These are phyloP conservation scores for Crocallis elinguaria DNA, from an alignment of 2,888 invertebrate genomes.

Conservation along the genomic window DNA sequence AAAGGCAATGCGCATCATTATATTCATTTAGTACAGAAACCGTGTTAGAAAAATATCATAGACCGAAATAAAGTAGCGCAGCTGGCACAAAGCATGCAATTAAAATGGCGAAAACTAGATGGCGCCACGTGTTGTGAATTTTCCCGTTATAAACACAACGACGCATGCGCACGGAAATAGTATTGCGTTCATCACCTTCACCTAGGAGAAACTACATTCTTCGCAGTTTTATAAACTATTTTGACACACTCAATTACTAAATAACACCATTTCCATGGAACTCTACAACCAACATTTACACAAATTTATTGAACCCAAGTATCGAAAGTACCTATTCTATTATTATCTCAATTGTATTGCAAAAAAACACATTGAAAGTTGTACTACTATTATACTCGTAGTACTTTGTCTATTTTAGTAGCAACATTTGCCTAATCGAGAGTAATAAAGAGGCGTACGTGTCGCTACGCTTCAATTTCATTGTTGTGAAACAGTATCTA, in stretches of 20 bases:
- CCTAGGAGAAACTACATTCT: conserved; percentile 69
- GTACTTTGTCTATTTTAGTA: background rate
- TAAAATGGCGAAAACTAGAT: conserved; percentile 68
- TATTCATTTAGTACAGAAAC: conserved; percentile 43
- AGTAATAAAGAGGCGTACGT: conserved; percentile 58
- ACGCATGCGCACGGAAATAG: conserved; percentile 81
- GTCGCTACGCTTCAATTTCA: conserved; percentile 58
- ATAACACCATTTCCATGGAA: too few relatives aligned
- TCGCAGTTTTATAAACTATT: background rate
- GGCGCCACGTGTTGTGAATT: conserved; percentile 61
- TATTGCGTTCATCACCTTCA: conserved; percentile 77
- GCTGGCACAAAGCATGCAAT: conserved; percentile 64
- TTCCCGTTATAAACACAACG: conserved; percentile 54
- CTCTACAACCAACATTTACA: too few relatives aligned
- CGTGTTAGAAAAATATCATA: conserved; percentile 48
- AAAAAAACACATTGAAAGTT: background rate
- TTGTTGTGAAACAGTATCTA: conserved; percentile 59
- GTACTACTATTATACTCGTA: background rate
- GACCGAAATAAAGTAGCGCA: conserved; percentile 73
- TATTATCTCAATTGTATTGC: background rate
- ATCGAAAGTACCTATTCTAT: too few relatives aligned
- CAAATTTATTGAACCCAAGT: too few relatives aligned
- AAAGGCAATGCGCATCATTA: background rate
- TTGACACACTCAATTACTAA: background rate
- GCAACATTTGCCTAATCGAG: conserved; percentile 53